A percentile compares a stretch with the other conserved stretches of the same genome.
phyloP scores from a whole-genome alignment of 2,888 invertebrate species.

The Drepanosiphum platanoidis region DNA sequence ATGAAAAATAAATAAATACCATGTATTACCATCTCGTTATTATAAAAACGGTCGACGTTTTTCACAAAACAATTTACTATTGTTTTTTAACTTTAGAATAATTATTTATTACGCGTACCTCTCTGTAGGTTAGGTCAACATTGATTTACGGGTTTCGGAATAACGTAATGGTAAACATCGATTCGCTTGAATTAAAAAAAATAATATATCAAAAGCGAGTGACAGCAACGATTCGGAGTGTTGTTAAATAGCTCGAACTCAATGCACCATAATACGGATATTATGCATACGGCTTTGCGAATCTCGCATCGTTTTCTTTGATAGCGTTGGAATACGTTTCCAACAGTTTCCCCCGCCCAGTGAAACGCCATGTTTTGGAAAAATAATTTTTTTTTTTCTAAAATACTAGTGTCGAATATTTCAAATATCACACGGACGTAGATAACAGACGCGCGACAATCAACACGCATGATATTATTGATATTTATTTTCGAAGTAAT shows the following conservation, averaged over 20 bases:
- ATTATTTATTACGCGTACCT: background rate
- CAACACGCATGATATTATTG: no score
- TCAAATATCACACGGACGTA: no score
- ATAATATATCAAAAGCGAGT: background rate
- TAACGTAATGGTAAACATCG: background rate
- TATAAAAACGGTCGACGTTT: no score
- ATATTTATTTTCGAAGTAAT: no score
- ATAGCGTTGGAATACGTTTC: background rate
- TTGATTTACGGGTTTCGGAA: background rate
- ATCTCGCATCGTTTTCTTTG: background rate
- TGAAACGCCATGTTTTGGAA: background rate
- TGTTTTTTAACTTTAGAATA: background rate
- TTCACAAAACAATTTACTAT: background rate
- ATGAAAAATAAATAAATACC: no score
- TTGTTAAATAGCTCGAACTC: background rate
- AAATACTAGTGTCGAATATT: no score
- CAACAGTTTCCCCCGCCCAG: no score
- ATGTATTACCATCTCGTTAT: no score
- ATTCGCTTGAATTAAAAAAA: background rate
- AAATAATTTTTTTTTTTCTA: no score
- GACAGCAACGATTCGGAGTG: background rate
- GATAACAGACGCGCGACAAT: no score
- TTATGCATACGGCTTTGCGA: background rate
- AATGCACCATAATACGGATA: slow-evolving; percentile 11
- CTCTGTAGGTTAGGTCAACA: no score